These are phyloP conservation scores for Xiphophorus hellerii DNA, from an alignment of 2,113 vertebrate species.

Conservation along the genomic window DNA sequence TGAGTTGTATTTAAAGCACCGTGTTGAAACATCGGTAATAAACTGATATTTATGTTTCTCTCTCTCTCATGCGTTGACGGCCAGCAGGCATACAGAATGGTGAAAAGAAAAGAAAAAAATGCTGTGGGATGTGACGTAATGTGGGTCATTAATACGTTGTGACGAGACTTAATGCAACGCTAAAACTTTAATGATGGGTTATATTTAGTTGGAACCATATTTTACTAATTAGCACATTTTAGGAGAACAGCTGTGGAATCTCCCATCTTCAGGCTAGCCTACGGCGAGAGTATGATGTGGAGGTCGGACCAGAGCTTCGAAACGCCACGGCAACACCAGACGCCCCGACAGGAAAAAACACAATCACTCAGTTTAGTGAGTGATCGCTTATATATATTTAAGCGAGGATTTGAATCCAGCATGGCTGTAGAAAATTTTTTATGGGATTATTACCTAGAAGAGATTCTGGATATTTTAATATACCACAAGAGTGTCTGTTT, in stretches of 20 bases:
- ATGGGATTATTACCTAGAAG: not conserved
- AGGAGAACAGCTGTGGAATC: constrained; percentile 66
- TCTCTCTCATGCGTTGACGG: too few relatives aligned
- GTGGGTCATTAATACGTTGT: constrained; percentile 44
- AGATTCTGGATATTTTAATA: not conserved
- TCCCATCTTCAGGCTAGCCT: constrained; percentile 46
- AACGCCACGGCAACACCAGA: constrained; percentile 25
- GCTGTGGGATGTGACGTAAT: constrained; percentile 36
- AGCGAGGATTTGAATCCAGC: not conserved
- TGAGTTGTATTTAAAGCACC: too few relatives aligned
- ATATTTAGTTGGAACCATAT: constrained; percentile 64
- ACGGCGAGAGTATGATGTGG: constrained; percentile 51
- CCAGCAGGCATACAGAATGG: not conserved
- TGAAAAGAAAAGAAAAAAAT: constrained; percentile 31
- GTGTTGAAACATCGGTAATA: not conserved
- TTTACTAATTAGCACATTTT: constrained; percentile 61
- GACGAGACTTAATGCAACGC: constrained; percentile 54
- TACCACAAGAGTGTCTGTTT: not conserved
- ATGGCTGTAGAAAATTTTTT: not conserved
- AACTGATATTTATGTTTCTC: not conserved
- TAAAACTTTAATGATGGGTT: constrained; percentile 56
- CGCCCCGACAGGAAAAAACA: not conserved
- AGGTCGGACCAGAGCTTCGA: constrained; percentile 11
- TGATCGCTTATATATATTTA: not conserved
- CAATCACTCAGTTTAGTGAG: not conserved